Evolutionary conservation across 1,140 invertebrate genomes (phyloP).

Genomic region (Bombus waltoni): DNA sequence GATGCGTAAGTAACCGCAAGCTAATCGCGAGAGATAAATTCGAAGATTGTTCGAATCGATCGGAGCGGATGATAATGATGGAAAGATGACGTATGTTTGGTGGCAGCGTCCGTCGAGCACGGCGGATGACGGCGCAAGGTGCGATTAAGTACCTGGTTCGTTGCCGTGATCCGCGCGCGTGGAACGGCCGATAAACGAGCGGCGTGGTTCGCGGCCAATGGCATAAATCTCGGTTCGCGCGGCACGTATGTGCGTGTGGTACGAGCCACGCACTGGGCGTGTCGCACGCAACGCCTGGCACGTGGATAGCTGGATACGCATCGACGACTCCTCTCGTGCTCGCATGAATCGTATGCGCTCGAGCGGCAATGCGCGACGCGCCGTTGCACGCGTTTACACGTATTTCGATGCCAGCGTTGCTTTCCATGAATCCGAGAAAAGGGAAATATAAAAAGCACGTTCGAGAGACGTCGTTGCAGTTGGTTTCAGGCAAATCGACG

Average conservation of each 20-base stretch:
- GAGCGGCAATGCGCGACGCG: conserved; percentile 38
- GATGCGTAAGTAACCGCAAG: no score
- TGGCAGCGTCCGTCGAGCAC: conserved; percentile 23
- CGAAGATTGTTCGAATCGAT: not conserved
- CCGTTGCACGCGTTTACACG: conserved; percentile 42
- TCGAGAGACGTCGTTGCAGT: not conserved
- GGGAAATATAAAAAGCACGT: not conserved
- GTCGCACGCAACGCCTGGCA: conserved; percentile 71
- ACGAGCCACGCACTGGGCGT: conserved; percentile 73
- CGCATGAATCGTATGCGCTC: conserved; percentile 43
- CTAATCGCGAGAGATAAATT: no score
- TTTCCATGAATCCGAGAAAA: not conserved
- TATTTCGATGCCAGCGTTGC: conserved; percentile 4
- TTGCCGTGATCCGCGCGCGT: conserved; percentile 44
- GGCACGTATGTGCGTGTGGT: conserved; percentile 68
- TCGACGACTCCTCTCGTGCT: conserved; percentile 56
- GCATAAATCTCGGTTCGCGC: conserved; percentile 68
- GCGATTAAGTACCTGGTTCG: conserved; percentile 29
- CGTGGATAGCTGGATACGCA: conserved; percentile 73
- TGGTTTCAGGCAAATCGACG: not conserved
- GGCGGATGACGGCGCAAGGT: conserved; percentile 21
- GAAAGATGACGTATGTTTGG: not conserved
- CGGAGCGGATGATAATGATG: not conserved
- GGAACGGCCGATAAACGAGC: conserved; percentile 65
- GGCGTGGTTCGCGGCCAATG: conserved; percentile 66